Base-by-base conservation (phyloP, 2,888 invertebrate genomes). In the Bhutanitis thaidina region DNA sequence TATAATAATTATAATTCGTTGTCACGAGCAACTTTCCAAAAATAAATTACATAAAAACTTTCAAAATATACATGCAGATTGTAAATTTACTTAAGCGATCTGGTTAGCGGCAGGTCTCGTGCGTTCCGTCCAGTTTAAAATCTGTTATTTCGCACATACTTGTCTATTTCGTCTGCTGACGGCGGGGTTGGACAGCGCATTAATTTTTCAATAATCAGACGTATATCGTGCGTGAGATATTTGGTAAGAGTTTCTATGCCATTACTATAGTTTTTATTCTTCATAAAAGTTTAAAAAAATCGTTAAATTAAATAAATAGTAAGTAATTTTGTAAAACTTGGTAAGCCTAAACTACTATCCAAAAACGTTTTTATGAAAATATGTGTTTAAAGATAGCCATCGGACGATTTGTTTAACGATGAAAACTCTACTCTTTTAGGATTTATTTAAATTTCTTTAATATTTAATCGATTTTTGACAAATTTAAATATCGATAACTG, bases 191-290 rank as follows among this genome's bases (percentile, higher is more conserved):
- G 77, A 75, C 76, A 69, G 66, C 65, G 65, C 74, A 80, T 80
- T 81, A 77, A 81, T 83, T 82, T 78, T 79, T 74, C 66, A 83
- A 78, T 79, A 81, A 82, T 77, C 79, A 78, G 71, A 70, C 72
- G 64, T 57, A 61, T 2, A 27, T n/a, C 60, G 57, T 60, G 56
- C 57, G 56, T 60, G 57, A 58, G 54, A 57, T 34, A 38, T 44
- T 44, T 43, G 41, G 43, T 20, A 32, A 36, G 7, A 7, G 7
- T 27, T 27, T 8, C 7, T 27, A 27, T 27, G 20, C 5, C 20
- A 20, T 20, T 3, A 20, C 3, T 20, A 3, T 20, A 3, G 5
- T 20, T 20, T 2, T 20, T n/a, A n/a, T n/a, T n/a, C n/a, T n/a
- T n/a, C n/a, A n/a, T n/a, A n/a, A n/a, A n/a, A n/a, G n/a, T n/a